Evolutionary conservation across 2,113 vertebrate species (phyloP).

Genomic region (Spilogale gracilis): DNA sequence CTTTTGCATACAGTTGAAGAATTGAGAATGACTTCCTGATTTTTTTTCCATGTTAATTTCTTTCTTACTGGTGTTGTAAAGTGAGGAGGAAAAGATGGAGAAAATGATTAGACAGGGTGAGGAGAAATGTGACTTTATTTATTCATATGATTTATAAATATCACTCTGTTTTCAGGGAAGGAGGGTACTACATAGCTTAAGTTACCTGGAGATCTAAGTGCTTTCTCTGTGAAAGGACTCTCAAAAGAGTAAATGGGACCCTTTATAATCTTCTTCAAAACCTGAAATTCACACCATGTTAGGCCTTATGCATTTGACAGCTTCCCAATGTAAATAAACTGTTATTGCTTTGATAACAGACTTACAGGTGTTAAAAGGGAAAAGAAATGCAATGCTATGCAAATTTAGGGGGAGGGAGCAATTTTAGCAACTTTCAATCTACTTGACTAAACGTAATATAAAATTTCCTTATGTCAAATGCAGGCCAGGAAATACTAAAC

Average conservation of each 20-base stretch:
- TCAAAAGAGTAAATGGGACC: slow-evolving; percentile 26
- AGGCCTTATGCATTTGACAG: slow-evolving; percentile 74
- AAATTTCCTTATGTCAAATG: slow-evolving; percentile 75
- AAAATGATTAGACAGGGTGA: neutral
- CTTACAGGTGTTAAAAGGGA: slow-evolving; percentile 55
- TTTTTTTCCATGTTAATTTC: neutral
- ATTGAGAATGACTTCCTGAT: neutral
- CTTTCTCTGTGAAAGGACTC: neutral
- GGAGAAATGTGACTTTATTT: neutral
- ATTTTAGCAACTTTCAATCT: slow-evolving; percentile 78
- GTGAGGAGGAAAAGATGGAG: neutral
- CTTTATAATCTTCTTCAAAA: slow-evolving; percentile 44
- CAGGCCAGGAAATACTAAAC: slow-evolving; percentile 72
- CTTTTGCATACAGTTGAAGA: neutral
- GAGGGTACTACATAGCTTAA: neutral
- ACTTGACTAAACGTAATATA: slow-evolving; percentile 81
- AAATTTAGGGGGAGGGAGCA: neutral
- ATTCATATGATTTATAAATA: neutral
- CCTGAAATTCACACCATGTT: slow-evolving; percentile 47
- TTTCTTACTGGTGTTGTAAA: neutral
- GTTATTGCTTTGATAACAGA: slow-evolving; percentile 78
- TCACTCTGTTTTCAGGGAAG: neutral
- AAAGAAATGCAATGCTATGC: neutral
- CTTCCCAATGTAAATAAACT: slow-evolving; percentile 75
- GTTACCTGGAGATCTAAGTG: neutral